phyloP scores from a whole-genome alignment of 2,113 vertebrate genomes.

The Leucopsar rothschildi region DNA sequence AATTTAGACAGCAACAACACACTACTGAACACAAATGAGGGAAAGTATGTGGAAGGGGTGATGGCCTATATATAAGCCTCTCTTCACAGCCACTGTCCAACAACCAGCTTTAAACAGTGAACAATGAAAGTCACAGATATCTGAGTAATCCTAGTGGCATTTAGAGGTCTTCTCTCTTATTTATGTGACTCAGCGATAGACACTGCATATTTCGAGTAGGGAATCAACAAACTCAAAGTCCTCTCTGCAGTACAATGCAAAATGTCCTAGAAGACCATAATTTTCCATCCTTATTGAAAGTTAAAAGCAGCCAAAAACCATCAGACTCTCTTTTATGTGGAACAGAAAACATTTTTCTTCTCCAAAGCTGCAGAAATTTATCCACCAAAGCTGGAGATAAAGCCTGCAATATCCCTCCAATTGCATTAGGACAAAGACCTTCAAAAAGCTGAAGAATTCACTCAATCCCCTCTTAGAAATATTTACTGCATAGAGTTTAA shows the following conservation, averaged over 20 bases:
- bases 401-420: background rate
- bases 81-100: background rate
- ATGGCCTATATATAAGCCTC: slow-evolving; percentile 11
- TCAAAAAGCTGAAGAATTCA: background rate
- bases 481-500: background rate
- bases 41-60: background rate
- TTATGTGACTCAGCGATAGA: slow-evolving; percentile 65
- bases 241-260: slow-evolving; percentile 33
- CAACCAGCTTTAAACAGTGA: slow-evolving; percentile 50
- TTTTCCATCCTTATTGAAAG: slow-evolving; percentile 54
- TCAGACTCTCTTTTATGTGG: background rate
- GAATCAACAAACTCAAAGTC: slow-evolving; percentile 62
- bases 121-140: slow-evolving; percentile 61
- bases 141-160: slow-evolving; percentile 69
- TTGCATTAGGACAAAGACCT: background rate
- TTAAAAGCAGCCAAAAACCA: slow-evolving; percentile 31
- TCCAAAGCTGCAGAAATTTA: background rate
- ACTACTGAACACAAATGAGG: background rate
- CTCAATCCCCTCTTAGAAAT: background rate
- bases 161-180: slow-evolving; percentile 37
- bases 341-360: background rate
- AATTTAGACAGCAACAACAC: background rate
- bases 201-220: slow-evolving; percentile 26
- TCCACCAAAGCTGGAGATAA: background rate
- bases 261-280: slow-evolving; percentile 45